These are phyloP conservation scores for Procambarus clarkii DNA, from an alignment of 1,140 invertebrate species.

Conservation along the genomic window DNA sequence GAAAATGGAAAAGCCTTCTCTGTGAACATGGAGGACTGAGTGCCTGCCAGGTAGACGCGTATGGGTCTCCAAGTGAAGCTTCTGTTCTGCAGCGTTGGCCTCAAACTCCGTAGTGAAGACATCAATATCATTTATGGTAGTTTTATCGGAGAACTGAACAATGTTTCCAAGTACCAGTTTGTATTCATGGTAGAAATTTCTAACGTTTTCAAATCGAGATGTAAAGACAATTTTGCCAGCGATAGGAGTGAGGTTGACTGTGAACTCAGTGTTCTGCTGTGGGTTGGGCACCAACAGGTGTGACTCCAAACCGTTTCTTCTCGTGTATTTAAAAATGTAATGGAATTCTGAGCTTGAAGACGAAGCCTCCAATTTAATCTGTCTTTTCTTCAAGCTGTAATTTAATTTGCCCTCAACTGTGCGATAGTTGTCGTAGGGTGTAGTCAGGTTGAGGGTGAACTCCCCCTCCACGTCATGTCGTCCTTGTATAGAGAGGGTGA, in stretches of 20 bases:
- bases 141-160: background rate
- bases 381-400: conserved; percentile 10
- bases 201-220: conserved; percentile 38
- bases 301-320: background rate
- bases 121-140: conserved; percentile 45
- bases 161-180: background rate
- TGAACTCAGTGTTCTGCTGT: conserved; percentile 29
- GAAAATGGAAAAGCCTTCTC: conserved; percentile 31
- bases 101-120: conserved; percentile 57
- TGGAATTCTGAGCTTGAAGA: conserved; percentile 44
- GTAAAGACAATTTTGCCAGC: conserved; percentile 35
- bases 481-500: conserved; percentile 24
- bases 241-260: background rate
- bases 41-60: conserved; percentile 23
- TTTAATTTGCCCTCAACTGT: conserved; percentile 1
- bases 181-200: conserved; percentile 35
- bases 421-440: conserved; percentile 43
- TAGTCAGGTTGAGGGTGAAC: conserved; percentile 1
- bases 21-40: conserved; percentile 53
- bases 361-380: conserved; percentile 21
- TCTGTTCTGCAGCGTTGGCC: background rate
- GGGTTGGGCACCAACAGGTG: conserved; percentile 60
- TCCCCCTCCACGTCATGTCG: background rate
- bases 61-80: conserved; percentile 44
- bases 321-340: conserved; percentile 15